Evolutionary conservation across 2,113 vertebrate genomes (phyloP).

Genomic region (Siniperca chuatsi): DNA sequence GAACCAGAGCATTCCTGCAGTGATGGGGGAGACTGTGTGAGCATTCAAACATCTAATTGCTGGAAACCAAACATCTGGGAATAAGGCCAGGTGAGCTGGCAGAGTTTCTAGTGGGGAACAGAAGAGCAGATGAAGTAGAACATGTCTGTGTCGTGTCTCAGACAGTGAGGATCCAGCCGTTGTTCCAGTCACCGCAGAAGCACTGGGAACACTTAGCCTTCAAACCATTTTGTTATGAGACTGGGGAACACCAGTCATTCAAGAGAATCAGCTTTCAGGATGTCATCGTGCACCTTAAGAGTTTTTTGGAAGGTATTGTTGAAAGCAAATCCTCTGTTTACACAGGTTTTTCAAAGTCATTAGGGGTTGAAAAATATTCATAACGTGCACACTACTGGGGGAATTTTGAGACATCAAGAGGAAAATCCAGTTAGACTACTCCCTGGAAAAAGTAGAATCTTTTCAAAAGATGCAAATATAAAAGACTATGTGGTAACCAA

Average conservation of each 20-base stretch:
- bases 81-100: constrained; percentile 78
- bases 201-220: constrained; percentile 63
- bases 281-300: constrained; percentile 55
- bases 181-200: constrained; percentile 62
- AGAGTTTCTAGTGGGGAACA: constrained; percentile 64
- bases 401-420: constrained; percentile 48
- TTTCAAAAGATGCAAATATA: not conserved
- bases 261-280: constrained; percentile 73
- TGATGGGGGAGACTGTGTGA: constrained; percentile 52
- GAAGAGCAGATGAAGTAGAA: constrained; percentile 78
- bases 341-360: constrained; percentile 71
- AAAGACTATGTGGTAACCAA: not conserved
- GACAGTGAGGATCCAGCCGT: constrained; percentile 48
- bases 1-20: constrained; percentile 62
- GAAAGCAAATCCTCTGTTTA: constrained; percentile 77
- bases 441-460: constrained; percentile 42
- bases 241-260: constrained; percentile 42
- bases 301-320: constrained; percentile 73
- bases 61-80: constrained; percentile 79
- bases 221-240: constrained; percentile 68
- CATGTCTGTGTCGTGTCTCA: constrained; percentile 72
- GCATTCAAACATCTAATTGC: constrained; percentile 79
- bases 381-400: constrained; percentile 36
- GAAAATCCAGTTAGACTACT: constrained; percentile 49
- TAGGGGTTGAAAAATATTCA: constrained; percentile 62